These are phyloP conservation scores for Listronotus bonariensis DNA, from an alignment of 1,140 invertebrate genomes.

Conservation along the genomic window DNA sequence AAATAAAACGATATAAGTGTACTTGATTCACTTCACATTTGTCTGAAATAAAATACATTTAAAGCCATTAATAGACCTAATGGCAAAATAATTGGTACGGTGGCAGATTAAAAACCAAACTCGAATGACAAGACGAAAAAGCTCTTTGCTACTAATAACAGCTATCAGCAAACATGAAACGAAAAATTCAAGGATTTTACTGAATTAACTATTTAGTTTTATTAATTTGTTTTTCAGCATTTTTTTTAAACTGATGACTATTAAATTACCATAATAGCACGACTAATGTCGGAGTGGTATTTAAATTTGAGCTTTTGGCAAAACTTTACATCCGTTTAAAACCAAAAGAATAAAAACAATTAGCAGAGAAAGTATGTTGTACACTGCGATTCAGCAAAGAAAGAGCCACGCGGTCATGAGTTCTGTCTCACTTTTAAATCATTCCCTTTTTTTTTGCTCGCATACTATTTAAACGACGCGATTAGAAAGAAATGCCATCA, in stretches of 20 bases:
- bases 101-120: slow-evolving; percentile 32
- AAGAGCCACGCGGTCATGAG: too few species aligned
- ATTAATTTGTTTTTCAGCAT: slow-evolving; percentile 34
- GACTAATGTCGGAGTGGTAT: too few species aligned
- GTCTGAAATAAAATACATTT: slow-evolving; percentile 20
- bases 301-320: too few species aligned
- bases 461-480: too few species aligned
- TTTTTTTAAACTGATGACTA: slow-evolving; percentile 31
- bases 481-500: too few species aligned
- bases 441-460: too few species aligned
- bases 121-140: slow-evolving; percentile 35
- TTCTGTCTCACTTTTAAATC: too few species aligned
- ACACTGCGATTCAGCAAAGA: too few species aligned
- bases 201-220: slow-evolving; percentile 31
- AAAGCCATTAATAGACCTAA: slow-evolving; percentile 32
- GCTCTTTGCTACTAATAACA: slow-evolving; percentile 31
- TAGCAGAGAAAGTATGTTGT: too few species aligned
- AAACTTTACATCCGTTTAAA: too few species aligned
- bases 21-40: neutral
- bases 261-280: slow-evolving; percentile 32
- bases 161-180: slow-evolving; percentile 28
- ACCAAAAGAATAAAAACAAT: too few species aligned
- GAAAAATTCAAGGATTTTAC: slow-evolving; percentile 28
- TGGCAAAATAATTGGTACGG: slow-evolving; percentile 31
- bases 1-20: too few species aligned